Percentiles rank a stretch among this genome's conserved stretches.
These are phyloP conservation scores for Gandaritis pyraliata DNA, from an alignment of 2,888 invertebrate species.

Conservation along the genomic window DNA sequence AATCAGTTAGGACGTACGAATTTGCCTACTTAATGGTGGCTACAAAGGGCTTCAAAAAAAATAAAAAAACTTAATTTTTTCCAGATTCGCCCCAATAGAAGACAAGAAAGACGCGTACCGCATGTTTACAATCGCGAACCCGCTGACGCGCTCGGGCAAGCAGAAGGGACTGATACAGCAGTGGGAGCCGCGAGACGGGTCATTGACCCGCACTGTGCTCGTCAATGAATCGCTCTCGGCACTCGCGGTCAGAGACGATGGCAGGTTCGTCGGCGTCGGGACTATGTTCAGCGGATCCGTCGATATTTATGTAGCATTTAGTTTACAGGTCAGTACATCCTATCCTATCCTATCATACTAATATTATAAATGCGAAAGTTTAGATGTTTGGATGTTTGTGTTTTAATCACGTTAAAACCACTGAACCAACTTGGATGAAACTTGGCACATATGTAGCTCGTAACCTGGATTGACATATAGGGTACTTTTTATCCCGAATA, in stretches of 20 bases:
- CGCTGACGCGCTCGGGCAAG: slow-evolving; percentile 88
- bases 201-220: slow-evolving; percentile 82
- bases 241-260: slow-evolving; percentile 95
- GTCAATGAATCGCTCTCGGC: slow-evolving; percentile 92
- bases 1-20: too few relatives aligned
- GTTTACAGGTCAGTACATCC: slow-evolving; percentile 87
- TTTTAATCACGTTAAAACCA: too few relatives aligned
- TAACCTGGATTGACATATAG: too few relatives aligned
- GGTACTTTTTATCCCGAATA: too few relatives aligned
- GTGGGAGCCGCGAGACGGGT: slow-evolving; percentile 87
- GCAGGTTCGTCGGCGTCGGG: slow-evolving; percentile 95
- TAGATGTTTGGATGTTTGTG: too few relatives aligned
- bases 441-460: too few relatives aligned
- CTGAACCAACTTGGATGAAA: too few relatives aligned
- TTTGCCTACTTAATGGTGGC: too few relatives aligned
- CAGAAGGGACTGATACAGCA: slow-evolving; percentile 90
- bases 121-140: slow-evolving; percentile 92
- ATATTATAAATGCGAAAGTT: too few relatives aligned
- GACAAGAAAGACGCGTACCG: slow-evolving; percentile 86
- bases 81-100: slow-evolving; percentile 89
- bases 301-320: slow-evolving; percentile 95
- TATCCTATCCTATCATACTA: too few relatives aligned
- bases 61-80: too few relatives aligned
- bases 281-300: slow-evolving; percentile 97
- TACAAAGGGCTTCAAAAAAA: too few relatives aligned